Percentiles rank a stretch among this genome's conserved stretches.
phyloP scores from a whole-genome alignment of 92 coral and sea anemone genomes.

The Chrysogorgia sp. region DNA sequence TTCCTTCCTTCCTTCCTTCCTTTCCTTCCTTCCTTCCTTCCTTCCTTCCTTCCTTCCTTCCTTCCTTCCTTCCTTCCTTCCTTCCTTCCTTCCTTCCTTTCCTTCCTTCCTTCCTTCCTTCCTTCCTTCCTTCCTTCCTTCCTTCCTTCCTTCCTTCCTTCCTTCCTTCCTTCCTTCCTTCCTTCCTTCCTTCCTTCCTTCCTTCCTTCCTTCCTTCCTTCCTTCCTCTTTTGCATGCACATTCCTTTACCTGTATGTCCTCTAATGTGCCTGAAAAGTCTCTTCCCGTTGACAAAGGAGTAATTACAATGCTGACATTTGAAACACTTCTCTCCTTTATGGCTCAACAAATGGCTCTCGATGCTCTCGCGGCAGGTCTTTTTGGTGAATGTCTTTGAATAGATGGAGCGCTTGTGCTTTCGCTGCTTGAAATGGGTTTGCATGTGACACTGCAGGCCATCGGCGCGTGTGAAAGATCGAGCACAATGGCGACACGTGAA shows the following conservation, averaged over 20 bases:
- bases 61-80: constrained; percentile 3
- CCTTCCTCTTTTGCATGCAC: neutral
- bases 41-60: neutral
- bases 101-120: neutral
- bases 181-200: neutral
- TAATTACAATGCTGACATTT: constrained; percentile 91
- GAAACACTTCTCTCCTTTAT: constrained; percentile 79
- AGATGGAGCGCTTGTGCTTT: constrained; percentile 75
- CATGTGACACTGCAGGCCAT: constrained; percentile 96
- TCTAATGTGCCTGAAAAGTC: constrained; percentile 90
- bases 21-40: neutral
- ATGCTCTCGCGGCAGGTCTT: constrained; percentile 83
- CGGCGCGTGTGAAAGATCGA: constrained; percentile 87
- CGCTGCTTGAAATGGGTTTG: constrained; percentile 82
- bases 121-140: neutral
- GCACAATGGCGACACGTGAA: constrained; percentile 5
- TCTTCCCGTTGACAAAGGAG: constrained; percentile 85
- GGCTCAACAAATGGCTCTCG: constrained; percentile 77
- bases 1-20: neutral
- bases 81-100: neutral
- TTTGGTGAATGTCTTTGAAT: constrained; percentile 80
- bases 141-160: neutral
- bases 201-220: neutral
- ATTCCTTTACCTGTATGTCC: constrained; percentile 71
- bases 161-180: neutral